Evolutionary conservation across 2,113 vertebrate species (phyloP).

Genomic region (Leucopsar rothschildi): DNA sequence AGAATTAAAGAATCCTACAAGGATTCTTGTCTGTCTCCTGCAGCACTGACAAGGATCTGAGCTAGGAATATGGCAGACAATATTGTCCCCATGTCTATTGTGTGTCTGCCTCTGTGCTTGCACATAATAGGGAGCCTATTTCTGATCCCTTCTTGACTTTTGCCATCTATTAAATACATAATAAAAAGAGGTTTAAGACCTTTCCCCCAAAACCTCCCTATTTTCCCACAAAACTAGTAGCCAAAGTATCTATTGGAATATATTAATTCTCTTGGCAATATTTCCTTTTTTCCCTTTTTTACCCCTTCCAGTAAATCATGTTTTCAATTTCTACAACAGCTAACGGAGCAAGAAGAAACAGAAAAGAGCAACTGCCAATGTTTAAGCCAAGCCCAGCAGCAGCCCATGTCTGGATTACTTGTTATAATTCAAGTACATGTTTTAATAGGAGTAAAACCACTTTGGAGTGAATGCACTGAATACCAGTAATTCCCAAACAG

Average conservation of each 20-base stretch:
- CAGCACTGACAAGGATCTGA: not conserved
- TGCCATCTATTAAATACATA: not conserved
- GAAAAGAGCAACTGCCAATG: not conserved
- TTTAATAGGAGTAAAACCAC: not conserved
- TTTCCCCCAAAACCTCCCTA: fast-evolving
- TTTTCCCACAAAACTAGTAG: not conserved
- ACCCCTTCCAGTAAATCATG: fast-evolving
- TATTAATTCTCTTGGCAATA: not conserved
- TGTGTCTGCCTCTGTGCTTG: not conserved
- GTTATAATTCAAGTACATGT: not conserved
- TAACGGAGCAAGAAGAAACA: not conserved
- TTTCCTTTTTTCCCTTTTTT: fast-evolving
- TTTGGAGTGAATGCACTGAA: not conserved
- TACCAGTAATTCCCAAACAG: not conserved
- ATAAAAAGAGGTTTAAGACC: not conserved
- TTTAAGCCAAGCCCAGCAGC: not conserved
- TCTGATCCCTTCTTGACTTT: not conserved
- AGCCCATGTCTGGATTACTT: not conserved
- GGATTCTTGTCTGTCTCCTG: not conserved
- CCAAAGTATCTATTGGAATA: not conserved
- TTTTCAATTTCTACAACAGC: not conserved
- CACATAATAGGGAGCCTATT: not conserved
- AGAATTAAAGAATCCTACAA: not conserved
- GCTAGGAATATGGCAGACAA: not conserved
- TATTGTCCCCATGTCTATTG: not conserved